Conservation (phyloP, 2,113 vertebrate species). For the Leptobrachium leishanense region DNA sequence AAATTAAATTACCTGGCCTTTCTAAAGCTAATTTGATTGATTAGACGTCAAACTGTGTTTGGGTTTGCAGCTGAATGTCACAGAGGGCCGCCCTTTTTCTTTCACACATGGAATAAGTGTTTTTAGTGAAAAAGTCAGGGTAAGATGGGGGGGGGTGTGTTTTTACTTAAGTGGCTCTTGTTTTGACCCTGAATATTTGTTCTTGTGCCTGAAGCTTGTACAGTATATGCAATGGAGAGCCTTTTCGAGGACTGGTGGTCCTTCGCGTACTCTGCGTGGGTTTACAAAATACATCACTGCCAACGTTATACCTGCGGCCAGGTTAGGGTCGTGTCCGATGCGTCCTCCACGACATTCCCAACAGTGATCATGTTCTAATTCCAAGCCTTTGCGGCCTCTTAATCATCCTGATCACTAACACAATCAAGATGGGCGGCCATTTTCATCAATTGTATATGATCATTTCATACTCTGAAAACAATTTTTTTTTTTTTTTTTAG, state of each 20-base stretch:
- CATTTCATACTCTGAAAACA: no score
- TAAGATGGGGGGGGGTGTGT: not conserved
- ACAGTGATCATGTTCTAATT: no score
- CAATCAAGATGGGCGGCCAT: no score
- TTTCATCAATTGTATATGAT: no score
- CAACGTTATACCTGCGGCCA: not conserved
- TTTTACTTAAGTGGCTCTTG: not conserved
- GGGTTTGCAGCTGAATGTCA: not conserved
- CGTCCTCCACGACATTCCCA: no score
- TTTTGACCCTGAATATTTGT: slow-evolving; percentile 8
- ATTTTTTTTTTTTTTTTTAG: no score
- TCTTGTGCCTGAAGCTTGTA: not conserved
- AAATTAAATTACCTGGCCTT: not conserved
- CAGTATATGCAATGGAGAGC: not conserved
- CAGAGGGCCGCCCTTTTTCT: not conserved
- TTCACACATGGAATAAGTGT: not conserved
- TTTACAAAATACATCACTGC: not conserved
- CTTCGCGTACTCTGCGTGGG: not conserved
- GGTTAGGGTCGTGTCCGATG: no score
- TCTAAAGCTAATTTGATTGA: not conserved
- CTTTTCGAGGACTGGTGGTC: not conserved
- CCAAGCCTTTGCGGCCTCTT: no score
- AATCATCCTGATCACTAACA: no score
- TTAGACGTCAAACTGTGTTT: not conserved
- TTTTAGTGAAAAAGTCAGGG: not conserved